Evolutionary conservation across 2,797 vertebrate species (phyloP), one percentile per base, ranked within the genome.

Genomic region (Gastrophryne carolinensis): DNA sequence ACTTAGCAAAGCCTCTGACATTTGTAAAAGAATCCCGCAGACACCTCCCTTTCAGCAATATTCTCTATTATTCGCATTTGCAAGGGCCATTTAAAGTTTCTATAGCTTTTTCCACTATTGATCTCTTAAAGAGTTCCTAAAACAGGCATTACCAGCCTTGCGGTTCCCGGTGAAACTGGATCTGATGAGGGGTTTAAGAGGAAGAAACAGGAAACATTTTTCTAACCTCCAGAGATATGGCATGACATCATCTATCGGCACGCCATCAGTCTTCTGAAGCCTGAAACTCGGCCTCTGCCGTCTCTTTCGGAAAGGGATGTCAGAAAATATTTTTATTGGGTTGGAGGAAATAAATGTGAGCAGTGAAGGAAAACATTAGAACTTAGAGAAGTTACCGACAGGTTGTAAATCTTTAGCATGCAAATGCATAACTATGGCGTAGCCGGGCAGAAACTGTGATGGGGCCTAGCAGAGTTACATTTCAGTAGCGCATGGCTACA

Each of bases 221-320:
- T 56, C 71, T 69, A 79, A 79, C 79, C 72, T 79, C 67, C 56
- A 29, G 69, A 73, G 72, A 72, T 34, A 23, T 0, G 53, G 52
- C 69, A 78, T 78, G 80, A 79, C 73, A 80, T 84, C 83, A 84
- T 81, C 81, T 81, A 66, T 80, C 79, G 75, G 58, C 58, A 62
- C 64, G 29, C 73, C 56, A 62, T 12, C 61, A 24, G 23, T 73
- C 71, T 49, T 15, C 7, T 11, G 49, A 19, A 72, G 78, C 39
- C 56, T 50, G 79, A 74, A 73, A 83, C 78, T 65, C 77, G 50
- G 70, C 79, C 32, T 53, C n/a, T 71, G 15, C n/a, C 9, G 19
- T 26, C 3, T 72, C 47, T 47, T 41, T 64, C 4, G 13, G 39
- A 44, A 44, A 17, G 39, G 39, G 39, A 44, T 44, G 39, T 44